phyloP scores from a whole-genome alignment of 2,888 invertebrate genomes.

The Synergus itoensis region DNA sequence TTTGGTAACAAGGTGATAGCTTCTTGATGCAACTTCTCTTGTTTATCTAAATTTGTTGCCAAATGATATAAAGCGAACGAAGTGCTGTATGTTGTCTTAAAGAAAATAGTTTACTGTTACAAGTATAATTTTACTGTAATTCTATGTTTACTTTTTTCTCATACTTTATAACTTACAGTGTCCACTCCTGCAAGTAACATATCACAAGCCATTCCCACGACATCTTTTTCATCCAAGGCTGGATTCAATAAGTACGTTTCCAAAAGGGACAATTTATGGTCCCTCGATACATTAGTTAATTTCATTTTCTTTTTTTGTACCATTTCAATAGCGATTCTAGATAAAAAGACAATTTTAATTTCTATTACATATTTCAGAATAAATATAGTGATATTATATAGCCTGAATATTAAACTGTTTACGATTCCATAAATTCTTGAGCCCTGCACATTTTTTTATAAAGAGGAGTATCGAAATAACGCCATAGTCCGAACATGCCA shows the following conservation, averaged over 20 bases:
- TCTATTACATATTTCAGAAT: conserved; percentile 22
- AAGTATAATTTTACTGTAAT: too few species aligned
- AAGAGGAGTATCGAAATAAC: conserved; percentile 84
- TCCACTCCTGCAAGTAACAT: conserved; percentile 92
- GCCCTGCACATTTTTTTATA: conserved; percentile 85
- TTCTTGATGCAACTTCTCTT: conserved; percentile 85
- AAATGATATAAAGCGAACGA: conserved; percentile 90
- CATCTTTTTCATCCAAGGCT: conserved; percentile 86
- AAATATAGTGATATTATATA: conserved; percentile 11
- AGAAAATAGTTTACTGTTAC: conserved; percentile 60
- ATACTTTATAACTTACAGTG: conserved; percentile 81
- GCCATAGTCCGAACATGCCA: conserved; percentile 86
- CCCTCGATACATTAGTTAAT: conserved; percentile 74
- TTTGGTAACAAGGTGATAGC: conserved; percentile 80
- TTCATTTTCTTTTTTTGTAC: conserved; percentile 81
- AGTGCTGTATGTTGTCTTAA: conserved; percentile 88
- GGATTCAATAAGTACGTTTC: conserved; percentile 85
- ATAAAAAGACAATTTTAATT: conserved; percentile 49
- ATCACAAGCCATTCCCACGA: conserved; percentile 91
- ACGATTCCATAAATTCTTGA: conserved; percentile 87
- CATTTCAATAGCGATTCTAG: conserved; percentile 84
- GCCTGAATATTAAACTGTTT: conserved; percentile 55
- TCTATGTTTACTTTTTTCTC: too few species aligned
- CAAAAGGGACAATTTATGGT: conserved; percentile 80
- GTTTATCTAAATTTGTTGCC: conserved; percentile 84